These are phyloP conservation scores for Sepiola atlantica DNA, from an alignment of 2,888 invertebrate species.

Conservation along the genomic window DNA sequence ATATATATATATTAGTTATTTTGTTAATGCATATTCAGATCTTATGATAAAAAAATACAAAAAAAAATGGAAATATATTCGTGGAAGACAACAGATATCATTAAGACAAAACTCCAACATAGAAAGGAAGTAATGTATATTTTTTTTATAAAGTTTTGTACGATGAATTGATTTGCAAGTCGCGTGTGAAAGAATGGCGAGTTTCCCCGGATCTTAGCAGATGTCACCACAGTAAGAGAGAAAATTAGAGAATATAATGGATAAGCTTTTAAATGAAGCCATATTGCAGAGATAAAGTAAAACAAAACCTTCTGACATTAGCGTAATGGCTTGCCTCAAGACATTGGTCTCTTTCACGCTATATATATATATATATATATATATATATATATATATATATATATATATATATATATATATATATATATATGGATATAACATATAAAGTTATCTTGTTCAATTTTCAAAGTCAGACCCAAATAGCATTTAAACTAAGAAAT, in stretches of 20 bases:
- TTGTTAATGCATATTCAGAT: not conserved
- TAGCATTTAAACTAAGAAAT: no score
- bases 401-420: no score
- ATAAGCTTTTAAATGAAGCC: constrained; percentile 32
- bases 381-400: no score
- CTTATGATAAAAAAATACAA: not conserved
- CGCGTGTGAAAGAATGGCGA: not conserved
- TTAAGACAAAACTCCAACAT: not conserved
- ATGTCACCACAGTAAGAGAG: not conserved
- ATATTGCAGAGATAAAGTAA: not conserved
- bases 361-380: no score
- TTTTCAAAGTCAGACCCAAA: no score
- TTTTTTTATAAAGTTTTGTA: not conserved
- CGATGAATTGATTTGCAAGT: not conserved
- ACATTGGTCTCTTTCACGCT: not conserved
- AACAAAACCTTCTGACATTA: not conserved
- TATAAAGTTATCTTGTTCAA: no score
- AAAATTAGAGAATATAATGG: not conserved
- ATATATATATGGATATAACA: no score
- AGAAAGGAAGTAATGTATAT: not conserved
- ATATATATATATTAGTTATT: not conserved
- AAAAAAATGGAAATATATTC: not conserved
- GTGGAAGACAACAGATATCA: not conserved
- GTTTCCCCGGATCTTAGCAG: not conserved
- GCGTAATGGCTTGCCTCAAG: not conserved